These are phyloP conservation scores for Drosophila mayri DNA, from an alignment of 1,140 invertebrate species.

Conservation along the genomic window DNA sequence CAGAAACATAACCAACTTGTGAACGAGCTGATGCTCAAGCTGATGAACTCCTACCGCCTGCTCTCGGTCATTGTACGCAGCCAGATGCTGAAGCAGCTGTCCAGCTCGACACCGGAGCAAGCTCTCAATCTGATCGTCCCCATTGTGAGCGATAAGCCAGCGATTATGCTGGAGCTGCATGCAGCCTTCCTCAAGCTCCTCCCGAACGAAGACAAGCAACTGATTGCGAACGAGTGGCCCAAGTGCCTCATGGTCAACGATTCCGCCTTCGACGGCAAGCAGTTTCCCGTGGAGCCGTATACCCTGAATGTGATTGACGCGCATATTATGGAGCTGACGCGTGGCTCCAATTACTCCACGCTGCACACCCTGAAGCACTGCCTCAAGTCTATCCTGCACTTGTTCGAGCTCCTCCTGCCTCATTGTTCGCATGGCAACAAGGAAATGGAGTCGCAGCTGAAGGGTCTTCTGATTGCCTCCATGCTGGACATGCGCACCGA, in stretches of 20 bases:
- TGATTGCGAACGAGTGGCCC: slow-evolving; percentile 79
- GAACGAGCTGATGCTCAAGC: slow-evolving; percentile 66
- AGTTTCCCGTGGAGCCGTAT: slow-evolving; percentile 77
- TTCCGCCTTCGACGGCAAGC: slow-evolving; percentile 65
- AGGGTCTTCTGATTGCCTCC: slow-evolving; percentile 89
- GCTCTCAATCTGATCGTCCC: slow-evolving; percentile 75
- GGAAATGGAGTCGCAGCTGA: slow-evolving; percentile 60
- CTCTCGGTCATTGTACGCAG: slow-evolving; percentile 64
- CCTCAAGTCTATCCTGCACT: slow-evolving; percentile 71
- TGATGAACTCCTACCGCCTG: slow-evolving; percentile 68
- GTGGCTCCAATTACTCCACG: slow-evolving; percentile 64
- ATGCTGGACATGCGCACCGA: slow-evolving; percentile 91
- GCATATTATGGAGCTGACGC: slow-evolving; percentile 73
- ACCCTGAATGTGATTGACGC: slow-evolving; percentile 80
- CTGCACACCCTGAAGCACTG: slow-evolving; percentile 81
- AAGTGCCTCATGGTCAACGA: slow-evolving; percentile 75
- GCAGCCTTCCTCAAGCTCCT: slow-evolving; percentile 74
- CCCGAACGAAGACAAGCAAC: slow-evolving; percentile 80
- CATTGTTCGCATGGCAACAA: slow-evolving; percentile 39
- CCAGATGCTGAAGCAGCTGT: slow-evolving; percentile 74
- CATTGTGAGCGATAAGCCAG: slow-evolving; percentile 78
- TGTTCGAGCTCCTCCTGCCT: slow-evolving; percentile 78
- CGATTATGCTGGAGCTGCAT: slow-evolving; percentile 75
- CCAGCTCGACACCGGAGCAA: slow-evolving; percentile 64
- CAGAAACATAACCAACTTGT: slow-evolving; percentile 62